Base-by-base conservation (phyloP, 2,113 vertebrate genomes). In the Hippotragus niger region DNA sequence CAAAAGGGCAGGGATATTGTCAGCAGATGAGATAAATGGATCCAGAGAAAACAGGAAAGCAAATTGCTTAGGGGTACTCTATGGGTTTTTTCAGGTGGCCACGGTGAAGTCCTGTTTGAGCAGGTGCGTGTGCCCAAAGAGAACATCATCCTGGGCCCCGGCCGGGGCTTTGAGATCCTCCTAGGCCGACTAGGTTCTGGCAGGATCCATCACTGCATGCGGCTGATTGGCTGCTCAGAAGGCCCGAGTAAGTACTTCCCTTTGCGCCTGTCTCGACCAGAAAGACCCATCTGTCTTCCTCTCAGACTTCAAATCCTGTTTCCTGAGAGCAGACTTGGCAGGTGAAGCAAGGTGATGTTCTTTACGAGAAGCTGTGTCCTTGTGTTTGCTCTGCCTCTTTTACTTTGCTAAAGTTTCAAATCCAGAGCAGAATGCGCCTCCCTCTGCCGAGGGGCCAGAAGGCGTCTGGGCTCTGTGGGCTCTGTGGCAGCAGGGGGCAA, bases 181-280 rank as follows among this genome's bases (percentile, higher is more conserved):
- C 98, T 98, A 88, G 98, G 98, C 78, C 82, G 98, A 47, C 98
- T 98, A 12, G 98, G 98, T 9, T 98, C 98, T 0, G 98, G 98
- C 60, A 96, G 99, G 84, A 98, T 98, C 50, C 99, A 99, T 52
- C 98, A 98, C 97, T 98, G 98, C 92, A 98, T 98, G 98, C 50
- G 98, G 91, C 97, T 98, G 58, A 98, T 98, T 0, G 98, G 98
- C 85, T 88, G 90, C 50, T 98, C 98, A 0, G 98, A 98, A 99
- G 92, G 94, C 98, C 21, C 94, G 97, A 6, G 98, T 98, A 95
- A 98, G 98, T 94, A 11, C 27, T 12, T 84, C 82, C 71, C 11
- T 16, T 9, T 0, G 0, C 0, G 0, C 27, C 31, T 9, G 1
- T 16, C 8, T 11, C 33, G 23, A 83, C 60, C 17, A 3, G 15